These are phyloP conservation scores for Anoplius nigerrimus DNA, from an alignment of 2,888 invertebrate species.

Conservation along the genomic window DNA sequence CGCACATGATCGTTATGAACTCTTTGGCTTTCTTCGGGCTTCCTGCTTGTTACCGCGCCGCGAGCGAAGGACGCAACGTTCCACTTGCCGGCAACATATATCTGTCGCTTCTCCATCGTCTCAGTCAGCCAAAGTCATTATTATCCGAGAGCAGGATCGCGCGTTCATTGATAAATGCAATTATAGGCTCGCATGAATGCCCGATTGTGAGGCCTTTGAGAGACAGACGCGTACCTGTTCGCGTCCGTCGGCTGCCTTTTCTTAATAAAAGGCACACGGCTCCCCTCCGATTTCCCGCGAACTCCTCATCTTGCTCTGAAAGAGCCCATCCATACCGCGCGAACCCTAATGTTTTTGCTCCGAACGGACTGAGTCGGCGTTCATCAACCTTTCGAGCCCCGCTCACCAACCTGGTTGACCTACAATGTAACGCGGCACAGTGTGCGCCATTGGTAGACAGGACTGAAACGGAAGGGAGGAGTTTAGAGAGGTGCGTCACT, in stretches of 20 bases:
- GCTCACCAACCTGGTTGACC: conserved; percentile 45
- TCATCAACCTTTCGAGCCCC: conserved; percentile 45
- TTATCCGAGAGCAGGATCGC: too few species aligned
- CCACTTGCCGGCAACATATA: too few species aligned
- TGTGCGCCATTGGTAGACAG: conserved; percentile 15
- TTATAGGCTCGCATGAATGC: too few species aligned
- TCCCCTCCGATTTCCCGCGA: conserved; percentile 11
- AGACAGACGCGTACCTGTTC: too few species aligned
- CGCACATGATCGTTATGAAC: background rate
- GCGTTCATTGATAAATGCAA: too few species aligned
- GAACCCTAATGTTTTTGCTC: conserved; percentile 5
- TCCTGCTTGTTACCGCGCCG: too few species aligned
- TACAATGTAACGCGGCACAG: conserved; percentile 40
- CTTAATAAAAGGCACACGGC: background rate
- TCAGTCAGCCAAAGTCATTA: too few species aligned
- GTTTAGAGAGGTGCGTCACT: conserved; percentile 18
- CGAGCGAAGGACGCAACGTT: too few species aligned
- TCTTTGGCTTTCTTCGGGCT: conserved; percentile 14
- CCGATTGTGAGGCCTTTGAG: too few species aligned
- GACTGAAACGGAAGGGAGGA: conserved; percentile 15
- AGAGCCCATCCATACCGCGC: conserved; percentile 1
- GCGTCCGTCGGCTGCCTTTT: too few species aligned
- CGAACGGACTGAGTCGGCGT: conserved; percentile 19
- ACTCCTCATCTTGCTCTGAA: conserved; percentile 4
- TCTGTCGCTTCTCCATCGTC: too few species aligned